A percentile compares a stretch with the other conserved stretches of the same genome.
These are phyloP conservation scores for Paratilapia polleni DNA, from an alignment of 2,113 vertebrate species.

Conservation along the genomic window DNA sequence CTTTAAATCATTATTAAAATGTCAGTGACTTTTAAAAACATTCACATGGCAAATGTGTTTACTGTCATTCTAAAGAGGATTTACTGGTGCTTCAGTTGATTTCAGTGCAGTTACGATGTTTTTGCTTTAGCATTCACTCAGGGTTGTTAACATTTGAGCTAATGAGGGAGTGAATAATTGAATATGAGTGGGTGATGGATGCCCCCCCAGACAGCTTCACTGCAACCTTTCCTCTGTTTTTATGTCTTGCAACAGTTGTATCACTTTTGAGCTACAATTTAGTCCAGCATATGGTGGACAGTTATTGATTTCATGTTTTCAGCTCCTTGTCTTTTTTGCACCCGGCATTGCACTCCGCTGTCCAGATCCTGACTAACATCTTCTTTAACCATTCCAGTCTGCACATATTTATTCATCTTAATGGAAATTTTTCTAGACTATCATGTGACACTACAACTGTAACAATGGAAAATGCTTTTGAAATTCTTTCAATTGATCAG, in stretches of 20 bases:
- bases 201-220: background rate
- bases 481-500: background rate
- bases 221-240: background rate
- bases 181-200: background rate
- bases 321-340: background rate
- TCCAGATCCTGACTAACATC: background rate
- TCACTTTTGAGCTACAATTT: background rate
- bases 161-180: background rate
- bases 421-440: background rate
- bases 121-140: background rate
- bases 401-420: background rate
- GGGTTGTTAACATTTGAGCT: slow-evolving; percentile 1
- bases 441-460: background rate
- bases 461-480: background rate
- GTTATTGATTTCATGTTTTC: slow-evolving; percentile 26
- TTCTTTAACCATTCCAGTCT: background rate
- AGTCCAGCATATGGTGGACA: background rate
- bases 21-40: background rate
- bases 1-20: background rate
- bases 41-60: background rate
- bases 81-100: background rate
- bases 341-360: background rate
- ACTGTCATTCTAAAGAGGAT: background rate
- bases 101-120: background rate
- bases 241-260: background rate